Conservation (phyloP, 2,113 vertebrate genomes). For the Excalfactoria chinensis region DNA sequence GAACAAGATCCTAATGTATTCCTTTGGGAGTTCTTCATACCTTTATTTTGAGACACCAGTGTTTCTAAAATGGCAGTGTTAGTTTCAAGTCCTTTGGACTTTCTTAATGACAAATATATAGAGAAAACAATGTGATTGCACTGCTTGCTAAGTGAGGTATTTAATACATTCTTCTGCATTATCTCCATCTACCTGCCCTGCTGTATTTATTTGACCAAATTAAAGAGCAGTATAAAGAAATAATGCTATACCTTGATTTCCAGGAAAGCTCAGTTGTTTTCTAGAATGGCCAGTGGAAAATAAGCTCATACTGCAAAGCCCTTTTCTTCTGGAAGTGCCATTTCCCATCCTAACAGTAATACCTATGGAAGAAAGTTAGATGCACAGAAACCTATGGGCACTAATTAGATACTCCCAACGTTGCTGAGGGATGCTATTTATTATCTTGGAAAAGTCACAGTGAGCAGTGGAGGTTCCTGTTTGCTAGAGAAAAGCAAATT, state of each 20-base stretch:
- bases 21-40: neutral
- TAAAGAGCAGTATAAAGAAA: neutral
- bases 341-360: neutral
- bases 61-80: neutral
- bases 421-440: neutral
- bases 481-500: neutral
- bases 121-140: conserved; percentile 10
- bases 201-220: neutral
- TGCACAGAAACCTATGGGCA: neutral
- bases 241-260: neutral
- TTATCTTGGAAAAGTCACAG: neutral
- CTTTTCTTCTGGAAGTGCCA: neutral
- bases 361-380: neutral
- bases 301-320: neutral
- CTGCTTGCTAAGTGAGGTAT: neutral
- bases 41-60: neutral
- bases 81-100: neutral
- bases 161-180: neutral
- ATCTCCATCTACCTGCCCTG: neutral
- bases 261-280: neutral
- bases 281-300: neutral
- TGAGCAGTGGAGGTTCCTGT: neutral
- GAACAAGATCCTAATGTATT: neutral
- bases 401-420: neutral
- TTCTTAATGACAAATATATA: neutral